These are phyloP conservation scores for Drosophila sp. DNA, from an alignment of 1,140 invertebrate species.

Conservation along the genomic window DNA sequence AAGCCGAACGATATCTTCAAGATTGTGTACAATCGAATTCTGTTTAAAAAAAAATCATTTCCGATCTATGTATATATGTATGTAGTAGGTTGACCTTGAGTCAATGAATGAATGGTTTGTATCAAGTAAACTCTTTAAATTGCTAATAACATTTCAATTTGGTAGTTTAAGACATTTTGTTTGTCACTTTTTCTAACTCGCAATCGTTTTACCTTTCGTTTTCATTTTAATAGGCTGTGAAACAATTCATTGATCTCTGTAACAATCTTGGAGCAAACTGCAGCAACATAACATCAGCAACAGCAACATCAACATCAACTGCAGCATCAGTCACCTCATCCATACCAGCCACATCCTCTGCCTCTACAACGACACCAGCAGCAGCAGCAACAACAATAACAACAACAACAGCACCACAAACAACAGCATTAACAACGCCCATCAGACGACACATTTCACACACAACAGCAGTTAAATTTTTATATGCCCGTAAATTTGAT, in stretches of 20 bases:
- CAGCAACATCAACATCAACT: conserved; percentile 26
- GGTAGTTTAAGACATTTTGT: not conserved
- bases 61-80: too few relatives aligned
- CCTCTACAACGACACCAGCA: conserved; percentile 12
- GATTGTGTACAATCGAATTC: not conserved
- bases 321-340: conserved; percentile 20
- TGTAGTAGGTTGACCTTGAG: too few relatives aligned
- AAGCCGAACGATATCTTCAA: not conserved
- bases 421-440: conserved; percentile 3
- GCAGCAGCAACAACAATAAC: conserved; percentile 9
- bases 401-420: conserved; percentile 1
- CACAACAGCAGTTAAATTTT: conserved; percentile 96
- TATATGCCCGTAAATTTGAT: conserved; percentile 97
- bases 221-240: conserved; percentile 70
- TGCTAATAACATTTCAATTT: too few relatives aligned
- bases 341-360: conserved; percentile 27
- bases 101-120: too few relatives aligned
- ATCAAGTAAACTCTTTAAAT: not conserved
- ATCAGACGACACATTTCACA: conserved; percentile 85
- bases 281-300: conserved; percentile 34
- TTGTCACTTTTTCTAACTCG: too few relatives aligned
- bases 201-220: not conserved
- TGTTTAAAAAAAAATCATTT: not conserved
- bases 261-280: conserved; percentile 75
- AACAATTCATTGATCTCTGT: conserved; percentile 83